Conservation (phyloP, 2,797 vertebrate species). For the Cygnus olor region DNA sequence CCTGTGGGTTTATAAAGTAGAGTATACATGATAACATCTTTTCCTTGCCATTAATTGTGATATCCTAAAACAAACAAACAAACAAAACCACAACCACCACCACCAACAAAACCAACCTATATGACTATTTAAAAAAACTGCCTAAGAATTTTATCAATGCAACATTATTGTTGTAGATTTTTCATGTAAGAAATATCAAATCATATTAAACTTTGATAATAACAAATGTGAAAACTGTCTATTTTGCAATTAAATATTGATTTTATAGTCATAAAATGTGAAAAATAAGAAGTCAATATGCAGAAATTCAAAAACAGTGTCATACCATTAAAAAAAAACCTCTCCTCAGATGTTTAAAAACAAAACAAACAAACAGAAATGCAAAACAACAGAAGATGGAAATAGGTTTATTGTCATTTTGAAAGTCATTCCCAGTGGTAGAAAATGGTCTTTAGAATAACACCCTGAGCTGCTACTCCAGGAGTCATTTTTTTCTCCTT, state of each 20-base stretch:
- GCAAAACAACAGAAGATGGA: fast-evolving
- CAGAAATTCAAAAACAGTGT: neutral
- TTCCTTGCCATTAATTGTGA: neutral
- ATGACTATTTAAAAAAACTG: neutral
- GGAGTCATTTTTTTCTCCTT: neutral
- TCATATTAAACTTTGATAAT: neutral
- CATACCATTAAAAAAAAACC: neutral
- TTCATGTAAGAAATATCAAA: neutral
- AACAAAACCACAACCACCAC: no score
- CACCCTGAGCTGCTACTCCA: neutral
- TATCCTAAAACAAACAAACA: neutral
- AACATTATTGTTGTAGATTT: neutral
- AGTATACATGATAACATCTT: neutral
- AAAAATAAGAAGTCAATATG: neutral
- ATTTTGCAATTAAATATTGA: neutral
- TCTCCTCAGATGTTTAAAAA: neutral
- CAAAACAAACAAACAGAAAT: neutral
- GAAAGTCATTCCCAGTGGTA: neutral
- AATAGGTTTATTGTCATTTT: neutral
- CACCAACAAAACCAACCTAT: no score
- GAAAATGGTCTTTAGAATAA: neutral
- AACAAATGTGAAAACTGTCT: fast-evolving
- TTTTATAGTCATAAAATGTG: neutral
- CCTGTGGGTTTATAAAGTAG: neutral
- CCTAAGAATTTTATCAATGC: neutral